Evolutionary conservation across 1,140 invertebrate species (phyloP), one percentile per base, ranked within the genome.

Genomic region (Penaeus japonicus): DNA sequence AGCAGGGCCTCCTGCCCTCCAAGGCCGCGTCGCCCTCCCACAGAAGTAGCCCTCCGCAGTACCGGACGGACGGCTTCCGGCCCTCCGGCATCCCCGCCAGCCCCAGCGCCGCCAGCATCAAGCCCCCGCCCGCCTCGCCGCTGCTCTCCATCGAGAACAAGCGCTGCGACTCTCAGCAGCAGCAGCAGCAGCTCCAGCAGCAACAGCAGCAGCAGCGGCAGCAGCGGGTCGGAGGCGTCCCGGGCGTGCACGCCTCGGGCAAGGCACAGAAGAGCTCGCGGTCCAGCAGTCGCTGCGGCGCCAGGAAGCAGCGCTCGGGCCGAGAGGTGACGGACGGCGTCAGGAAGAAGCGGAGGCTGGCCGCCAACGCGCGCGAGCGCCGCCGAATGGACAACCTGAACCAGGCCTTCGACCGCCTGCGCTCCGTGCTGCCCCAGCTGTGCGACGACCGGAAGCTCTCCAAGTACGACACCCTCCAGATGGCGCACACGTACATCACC

Each of bases 331-430:
- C 84, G 32, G 89, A 90, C 4, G 80, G 89, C 4, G 95, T 97
- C 12, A 95, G 97, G 91, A 95, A 95, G 89, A 96, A 97, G 92
- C 94, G 97, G 32, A 94, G 98, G 62, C 92, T 98, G 24, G 97
- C 97, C 0, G 98, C 98, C 0, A 99, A 99, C 92, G 98, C 97
- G 0, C 93, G 98, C 0, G 98, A 99, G 93, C 93, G 98, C 78
- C 93, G 97, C 82, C 93, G 98, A 4, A 99, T 99, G 98, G 97
- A 98, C 93, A 98, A 97, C 92, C 93, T 99, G 62, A 99, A 99
- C 92, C 96, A 96, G 89, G 98, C 98, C 0, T 99, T 99, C 92
- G 98, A 99, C 92, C 94, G 96, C 84, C 94, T 99, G 0, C 94
- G 98, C 57, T 95, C 96, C 7, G 97, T 98, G 90, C 94, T 99